These are phyloP conservation scores for Anniella stebbinsi DNA, from an alignment of 2,797 vertebrate genomes.

Conservation along the genomic window DNA sequence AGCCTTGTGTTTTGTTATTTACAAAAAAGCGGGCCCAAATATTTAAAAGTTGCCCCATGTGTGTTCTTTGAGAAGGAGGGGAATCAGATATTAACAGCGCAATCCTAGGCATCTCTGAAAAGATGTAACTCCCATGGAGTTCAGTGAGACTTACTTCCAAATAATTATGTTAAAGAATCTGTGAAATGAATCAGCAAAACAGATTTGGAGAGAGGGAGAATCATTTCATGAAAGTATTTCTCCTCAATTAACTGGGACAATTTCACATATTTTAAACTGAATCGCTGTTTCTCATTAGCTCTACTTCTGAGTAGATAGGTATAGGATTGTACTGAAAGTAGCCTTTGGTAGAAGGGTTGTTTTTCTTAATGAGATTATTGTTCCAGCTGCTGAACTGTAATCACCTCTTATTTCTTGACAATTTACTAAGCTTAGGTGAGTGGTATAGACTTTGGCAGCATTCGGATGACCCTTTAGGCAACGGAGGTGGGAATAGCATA, in stretches of 20 bases:
- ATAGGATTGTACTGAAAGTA: not conserved
- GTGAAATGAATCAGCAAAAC: too few species aligned
- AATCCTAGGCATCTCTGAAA: not conserved
- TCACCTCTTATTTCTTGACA: not conserved
- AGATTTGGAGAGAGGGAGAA: too few species aligned
- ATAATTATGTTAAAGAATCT: not conserved
- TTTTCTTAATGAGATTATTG: not conserved
- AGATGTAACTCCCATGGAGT: not conserved
- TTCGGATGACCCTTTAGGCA: too few species aligned
- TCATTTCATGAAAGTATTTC: too few species aligned
- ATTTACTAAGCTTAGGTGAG: not conserved
- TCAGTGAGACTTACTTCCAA: not conserved
- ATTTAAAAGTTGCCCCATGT: not conserved
- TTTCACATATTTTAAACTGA: too few species aligned
- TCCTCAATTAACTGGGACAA: too few species aligned
- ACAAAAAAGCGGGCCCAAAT: too few species aligned
- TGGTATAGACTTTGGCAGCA: too few species aligned
- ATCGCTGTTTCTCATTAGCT: not conserved
- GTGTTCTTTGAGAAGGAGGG: not conserved
- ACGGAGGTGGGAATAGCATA: too few species aligned
- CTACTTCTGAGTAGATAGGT: not conserved
- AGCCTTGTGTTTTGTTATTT: not conserved
- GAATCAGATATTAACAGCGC: not conserved
- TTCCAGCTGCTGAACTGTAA: not conserved
- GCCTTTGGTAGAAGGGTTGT: not conserved